Conservation (phyloP, 2,797 vertebrate species). For the Chelmon rostratus region DNA sequence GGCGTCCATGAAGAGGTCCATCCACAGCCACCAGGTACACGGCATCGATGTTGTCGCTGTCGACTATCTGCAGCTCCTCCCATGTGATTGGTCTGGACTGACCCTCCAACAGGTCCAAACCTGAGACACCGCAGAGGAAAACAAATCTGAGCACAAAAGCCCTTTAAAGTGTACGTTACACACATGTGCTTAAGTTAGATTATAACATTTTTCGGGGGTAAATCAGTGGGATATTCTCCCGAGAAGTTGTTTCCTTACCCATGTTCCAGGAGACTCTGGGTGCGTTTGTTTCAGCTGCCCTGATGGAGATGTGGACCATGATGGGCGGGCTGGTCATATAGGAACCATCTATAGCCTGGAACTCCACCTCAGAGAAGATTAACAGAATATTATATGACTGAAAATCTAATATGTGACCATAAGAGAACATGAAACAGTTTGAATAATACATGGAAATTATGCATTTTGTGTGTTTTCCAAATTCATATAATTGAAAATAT, state of each 20-base stretch:
- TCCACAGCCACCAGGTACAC: conserved; percentile 83
- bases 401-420: background rate
- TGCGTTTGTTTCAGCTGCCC: conserved; percentile 80
- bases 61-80: conserved; percentile 85
- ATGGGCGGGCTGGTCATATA: conserved; percentile 77
- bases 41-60: conserved; percentile 78
- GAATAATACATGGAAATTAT: background rate
- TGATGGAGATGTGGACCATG: conserved; percentile 85
- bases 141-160: background rate
- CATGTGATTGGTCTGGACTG: conserved; percentile 79
- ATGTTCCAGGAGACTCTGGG: conserved; percentile 86
- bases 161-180: background rate
- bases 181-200: background rate
- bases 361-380: conserved; percentile 81
- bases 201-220: too few relatives aligned
- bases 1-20: conserved; percentile 76
- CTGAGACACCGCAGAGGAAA: conserved; percentile 49
- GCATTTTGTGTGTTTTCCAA: background rate
- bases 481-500: too few relatives aligned
- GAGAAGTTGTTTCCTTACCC: conserved; percentile 52
- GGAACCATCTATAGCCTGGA: conserved; percentile 86
- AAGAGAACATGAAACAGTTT: background rate
- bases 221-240: background rate
- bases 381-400: conserved; percentile 19
- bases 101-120: conserved; percentile 85